Base-by-base conservation (phyloP, 2,888 invertebrate species). In the Iphiclides podalirius region DNA sequence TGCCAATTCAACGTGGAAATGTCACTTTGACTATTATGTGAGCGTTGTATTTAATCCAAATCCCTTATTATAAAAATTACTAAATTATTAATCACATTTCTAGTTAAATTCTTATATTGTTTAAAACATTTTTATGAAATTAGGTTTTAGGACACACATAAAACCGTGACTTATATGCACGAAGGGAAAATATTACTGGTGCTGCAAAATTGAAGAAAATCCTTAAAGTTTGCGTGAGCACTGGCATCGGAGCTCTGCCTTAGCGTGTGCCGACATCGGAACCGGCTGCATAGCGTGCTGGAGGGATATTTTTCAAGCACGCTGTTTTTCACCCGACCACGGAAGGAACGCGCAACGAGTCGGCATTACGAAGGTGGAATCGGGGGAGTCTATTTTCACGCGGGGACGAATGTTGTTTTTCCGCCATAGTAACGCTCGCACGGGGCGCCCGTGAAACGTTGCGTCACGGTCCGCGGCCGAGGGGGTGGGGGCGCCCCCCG, bases 301-400 rank as follows among this genome's bases (percentile, higher is more conserved):
- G 23, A 8, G 34, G 41, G 45, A 44, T 39, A 38, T 55, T 55
- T 54, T 50, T 44, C 48, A 47, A 56, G 53, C 55, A 57, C 48
- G 40, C 53, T 53, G 50, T 60, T 56, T 60, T 55, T 60, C 57
- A 55, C 45, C 49, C 54, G 38, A 41, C 54, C 53, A 48, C 47
- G 53, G 53, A 54, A 57, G n/a, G 51, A 64, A 64, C 63, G 65
- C 70, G 61, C 59, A 73, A 72, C 70, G 59, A 67, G 65, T 75
- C 71, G 61, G 61, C 59, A 58, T 57, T 60, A 62, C 68, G 63
- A 71, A 75, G 73, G 75, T 76, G 75, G 70, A 62, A 80, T 77
- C 73, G 70, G 72, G 78, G 77, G 80, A 82, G 79, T 82, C 83
- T 85, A 86, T 88, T 84, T 86, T 75, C 73, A 79, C 72, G 63